These are phyloP conservation scores for Myotis pilosus DNA, from an alignment of 2,797 vertebrate genomes.

Conservation along the genomic window DNA sequence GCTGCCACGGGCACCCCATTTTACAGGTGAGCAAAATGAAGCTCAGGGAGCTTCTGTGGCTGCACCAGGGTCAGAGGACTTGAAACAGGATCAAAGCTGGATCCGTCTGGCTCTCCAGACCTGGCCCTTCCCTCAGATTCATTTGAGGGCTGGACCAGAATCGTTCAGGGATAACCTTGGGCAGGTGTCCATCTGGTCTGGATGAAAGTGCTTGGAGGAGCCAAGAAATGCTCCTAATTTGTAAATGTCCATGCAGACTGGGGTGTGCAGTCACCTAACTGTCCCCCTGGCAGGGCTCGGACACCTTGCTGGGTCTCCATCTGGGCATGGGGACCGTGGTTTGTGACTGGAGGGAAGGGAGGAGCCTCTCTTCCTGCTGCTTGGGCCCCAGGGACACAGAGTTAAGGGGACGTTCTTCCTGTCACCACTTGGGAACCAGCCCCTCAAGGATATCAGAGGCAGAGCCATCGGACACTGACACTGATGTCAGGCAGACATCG, in stretches of 20 bases:
- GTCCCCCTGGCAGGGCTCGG: fast-evolving
- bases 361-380: too few species aligned
- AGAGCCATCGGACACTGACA: neutral
- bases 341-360: neutral
- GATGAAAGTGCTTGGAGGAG: neutral
- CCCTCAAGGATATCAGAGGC: neutral
- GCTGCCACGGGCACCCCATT: fast-evolving
- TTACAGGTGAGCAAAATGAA: neutral
- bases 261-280: fast-evolving
- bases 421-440: neutral
- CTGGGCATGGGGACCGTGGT: fast-evolving
- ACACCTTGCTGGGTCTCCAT: fast-evolving
- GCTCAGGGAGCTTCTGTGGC: neutral
- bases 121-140: neutral
- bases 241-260: fast-evolving
- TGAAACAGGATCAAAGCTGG: fast-evolving
- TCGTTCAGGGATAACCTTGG: neutral
- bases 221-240: too few species aligned
- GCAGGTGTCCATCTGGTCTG: neutral
- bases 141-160: neutral
- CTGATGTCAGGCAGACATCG: neutral
- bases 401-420: too few species aligned
- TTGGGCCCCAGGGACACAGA: neutral
- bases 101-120: neutral
- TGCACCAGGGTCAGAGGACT: neutral